These are phyloP conservation scores for Panzeria rudis DNA, from an alignment of 2,888 invertebrate genomes.

Conservation along the genomic window DNA sequence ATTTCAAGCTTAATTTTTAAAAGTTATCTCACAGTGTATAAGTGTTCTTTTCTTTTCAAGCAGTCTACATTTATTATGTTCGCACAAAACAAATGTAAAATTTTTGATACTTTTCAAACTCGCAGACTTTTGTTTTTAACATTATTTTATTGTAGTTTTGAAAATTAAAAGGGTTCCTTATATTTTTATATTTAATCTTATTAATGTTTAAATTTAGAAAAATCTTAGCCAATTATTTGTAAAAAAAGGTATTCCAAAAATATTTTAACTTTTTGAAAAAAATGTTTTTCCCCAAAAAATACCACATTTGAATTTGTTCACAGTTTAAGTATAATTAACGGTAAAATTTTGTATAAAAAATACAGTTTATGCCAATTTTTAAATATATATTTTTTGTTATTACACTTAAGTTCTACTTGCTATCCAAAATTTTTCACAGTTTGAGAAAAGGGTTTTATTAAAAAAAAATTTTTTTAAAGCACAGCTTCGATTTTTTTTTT, in stretches of 20 bases:
- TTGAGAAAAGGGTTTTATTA: conserved; percentile 26
- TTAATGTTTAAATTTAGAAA: conserved; percentile 55
- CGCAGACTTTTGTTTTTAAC: conserved; percentile 56
- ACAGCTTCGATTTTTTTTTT: conserved; percentile 27
- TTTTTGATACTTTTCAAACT: conserved; percentile 2
- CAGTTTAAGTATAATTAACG: conserved; percentile 49
- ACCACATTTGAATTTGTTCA: conserved; percentile 67
- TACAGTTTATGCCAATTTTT: conserved; percentile 55
- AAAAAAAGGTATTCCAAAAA: conserved; percentile 61
- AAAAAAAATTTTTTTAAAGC: conserved; percentile 22
- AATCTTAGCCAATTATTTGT: conserved; percentile 67
- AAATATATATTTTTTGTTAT: conserved; percentile 1
- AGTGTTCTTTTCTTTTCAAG: conserved; percentile 41
- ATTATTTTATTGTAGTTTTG: not conserved
- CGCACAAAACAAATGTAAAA: not conserved
- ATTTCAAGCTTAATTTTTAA: conserved; percentile 22
- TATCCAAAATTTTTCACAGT: conserved; percentile 44
- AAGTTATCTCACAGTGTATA: conserved; percentile 48
- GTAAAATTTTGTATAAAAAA: conserved; percentile 55
- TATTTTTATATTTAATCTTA: conserved; percentile 2
- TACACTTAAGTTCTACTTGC: conserved; percentile 37
- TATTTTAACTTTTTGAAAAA: conserved; percentile 55
- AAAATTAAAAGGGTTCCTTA: not conserved
- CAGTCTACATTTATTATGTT: conserved; percentile 11
- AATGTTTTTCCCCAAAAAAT: conserved; percentile 53